Evolutionary conservation across 2,113 vertebrate genomes (phyloP), one percentile per base, ranked within the genome.

Genomic region (Triplophysa siluroides): DNA sequence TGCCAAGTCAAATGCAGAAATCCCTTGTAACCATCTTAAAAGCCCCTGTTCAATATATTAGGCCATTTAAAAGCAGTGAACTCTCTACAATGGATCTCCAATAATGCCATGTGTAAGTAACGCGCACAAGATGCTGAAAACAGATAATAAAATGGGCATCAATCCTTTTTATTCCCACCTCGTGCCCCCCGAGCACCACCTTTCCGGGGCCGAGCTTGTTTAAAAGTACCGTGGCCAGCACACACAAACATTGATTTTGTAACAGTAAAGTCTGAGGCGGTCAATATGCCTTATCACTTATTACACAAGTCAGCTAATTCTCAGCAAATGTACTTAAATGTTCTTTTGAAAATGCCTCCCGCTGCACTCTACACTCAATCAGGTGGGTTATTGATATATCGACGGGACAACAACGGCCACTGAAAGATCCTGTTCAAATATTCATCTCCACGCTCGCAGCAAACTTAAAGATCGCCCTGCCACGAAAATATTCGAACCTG

Each of bases 81-180:
- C 90, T 92, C 90, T 87, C 90, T 92, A 92, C 92, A 92, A 93
- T 92, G 86, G 92, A 93, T 93, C 90, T 90, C 90, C 90, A 78
- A 93, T 93, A 93, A 92, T 80, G 87, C 90, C 87, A 91, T 90
- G 92, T 92, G 91, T 93, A 93, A 93, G 91, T 92, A 93, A 92
- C 87, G 88, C 85, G 89, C 86, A 87, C 85, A 91, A 90, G 89
- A 91, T 85, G 84, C 87, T 88, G 89, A 76, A 87, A 92, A 92
- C 87, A 90, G 89, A 91, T 92, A 92, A 92, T 93, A 94, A 93
- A 93, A 92, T 90, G 90, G 78, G 85, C 92, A 93, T 94, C 93
- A 91, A 92, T 94, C 92, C 90, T 91, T 79, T 91, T 94, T 91
- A 93, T 91, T 90, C 86, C 88, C 82, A 90, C 88, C 90, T 71